Conservation (phyloP, 2,113 vertebrate genomes). For the Lepisosteus oculatus region DNA sequence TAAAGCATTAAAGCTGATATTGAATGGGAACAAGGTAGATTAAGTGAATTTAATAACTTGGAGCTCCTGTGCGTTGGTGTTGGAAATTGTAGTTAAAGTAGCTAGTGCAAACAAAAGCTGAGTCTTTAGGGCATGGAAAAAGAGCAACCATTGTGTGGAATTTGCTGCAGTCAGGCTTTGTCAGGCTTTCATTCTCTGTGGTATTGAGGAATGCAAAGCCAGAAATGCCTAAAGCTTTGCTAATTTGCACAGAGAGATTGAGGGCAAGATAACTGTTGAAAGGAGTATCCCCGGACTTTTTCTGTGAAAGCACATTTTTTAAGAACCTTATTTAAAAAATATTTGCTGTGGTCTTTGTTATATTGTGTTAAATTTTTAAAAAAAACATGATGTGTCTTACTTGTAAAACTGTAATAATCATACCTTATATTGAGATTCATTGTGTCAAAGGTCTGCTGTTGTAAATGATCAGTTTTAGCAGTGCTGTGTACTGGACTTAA, state of each 20-base stretch:
- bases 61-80: background rate
- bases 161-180: constrained; percentile 70
- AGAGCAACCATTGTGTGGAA: constrained; percentile 61
- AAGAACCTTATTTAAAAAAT: too few relatives aligned
- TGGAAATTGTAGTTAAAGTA: constrained; percentile 26
- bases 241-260: constrained; percentile 56
- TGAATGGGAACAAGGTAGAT: background rate
- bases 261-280: constrained; percentile 49
- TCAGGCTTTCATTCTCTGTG: constrained; percentile 54
- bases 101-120: constrained; percentile 30
- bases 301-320: constrained; percentile 23
- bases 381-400: too few relatives aligned
- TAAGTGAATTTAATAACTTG: constrained; percentile 19
- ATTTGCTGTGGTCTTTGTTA: too few relatives aligned
- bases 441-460: too few relatives aligned
- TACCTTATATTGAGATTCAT: too few relatives aligned
- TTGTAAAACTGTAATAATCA: too few relatives aligned
- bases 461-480: too few relatives aligned
- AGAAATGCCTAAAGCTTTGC: constrained; percentile 67
- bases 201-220: constrained; percentile 71
- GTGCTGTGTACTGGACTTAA: too few relatives aligned
- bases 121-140: constrained; percentile 43
- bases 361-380: too few relatives aligned
- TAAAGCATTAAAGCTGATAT: constrained; percentile 6
- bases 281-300: constrained; percentile 32